Conservation (phyloP, 2,888 invertebrate species). For the Macrosiphum euphorbiae region DNA sequence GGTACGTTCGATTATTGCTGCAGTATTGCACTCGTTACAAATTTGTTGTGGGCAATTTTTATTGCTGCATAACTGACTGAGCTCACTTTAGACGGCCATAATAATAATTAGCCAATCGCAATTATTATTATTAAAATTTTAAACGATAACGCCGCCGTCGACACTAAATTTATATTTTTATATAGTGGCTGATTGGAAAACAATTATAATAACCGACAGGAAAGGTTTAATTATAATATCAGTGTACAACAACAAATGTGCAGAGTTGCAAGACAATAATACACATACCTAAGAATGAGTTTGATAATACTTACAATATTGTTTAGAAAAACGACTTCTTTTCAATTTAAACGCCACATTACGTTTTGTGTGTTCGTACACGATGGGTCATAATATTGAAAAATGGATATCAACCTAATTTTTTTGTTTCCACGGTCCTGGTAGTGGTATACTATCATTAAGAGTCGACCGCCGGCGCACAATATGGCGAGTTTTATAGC, state of each 20-base stretch:
- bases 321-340: neutral
- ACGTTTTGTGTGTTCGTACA: neutral
- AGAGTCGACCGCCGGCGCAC: neutral
- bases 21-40: neutral
- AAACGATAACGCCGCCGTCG: neutral
- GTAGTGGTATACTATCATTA: neutral
- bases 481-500: neutral
- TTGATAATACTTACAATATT: neutral
- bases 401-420: conserved; percentile 14
- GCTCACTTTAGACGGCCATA: neutral
- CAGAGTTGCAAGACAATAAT: no score
- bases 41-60: neutral
- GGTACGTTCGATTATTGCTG: neutral
- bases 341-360: neutral
- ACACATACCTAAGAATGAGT: no score
- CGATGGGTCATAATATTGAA: neutral
- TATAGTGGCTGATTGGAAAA: neutral
- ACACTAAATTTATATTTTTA: neutral
- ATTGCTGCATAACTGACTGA: neutral
- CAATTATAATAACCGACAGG: no score
- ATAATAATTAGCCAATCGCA: neutral
- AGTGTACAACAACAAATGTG: no score
- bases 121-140: neutral
- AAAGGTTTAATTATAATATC: no score
- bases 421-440: conserved; percentile 5